These are phyloP conservation scores for Callocephalon fimbriatum DNA, from an alignment of 2,113 vertebrate species.

Conservation along the genomic window DNA sequence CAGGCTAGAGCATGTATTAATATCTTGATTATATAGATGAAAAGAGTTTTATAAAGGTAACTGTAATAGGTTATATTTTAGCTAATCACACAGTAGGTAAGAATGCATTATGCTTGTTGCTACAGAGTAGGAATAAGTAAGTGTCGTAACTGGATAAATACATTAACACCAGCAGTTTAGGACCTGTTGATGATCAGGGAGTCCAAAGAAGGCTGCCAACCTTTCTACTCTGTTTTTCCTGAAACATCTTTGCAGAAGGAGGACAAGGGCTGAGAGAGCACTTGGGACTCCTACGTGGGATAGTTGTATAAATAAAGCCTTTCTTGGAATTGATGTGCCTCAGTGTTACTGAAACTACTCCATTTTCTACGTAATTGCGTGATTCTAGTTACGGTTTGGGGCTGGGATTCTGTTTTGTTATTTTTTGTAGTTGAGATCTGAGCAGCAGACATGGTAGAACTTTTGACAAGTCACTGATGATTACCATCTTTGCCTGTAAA, in stretches of 20 bases:
- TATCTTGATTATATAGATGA: not conserved
- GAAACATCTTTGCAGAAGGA: not conserved
- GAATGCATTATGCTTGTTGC: not conserved
- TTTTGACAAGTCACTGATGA: not conserved
- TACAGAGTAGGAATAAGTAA: not conserved
- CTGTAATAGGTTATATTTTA: not conserved
- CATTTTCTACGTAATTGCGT: fast-evolving
- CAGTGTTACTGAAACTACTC: not conserved
- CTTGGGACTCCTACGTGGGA: not conserved
- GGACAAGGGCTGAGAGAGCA: not conserved
- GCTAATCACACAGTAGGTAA: not conserved
- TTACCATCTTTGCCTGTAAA: not conserved
- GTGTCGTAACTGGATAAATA: not conserved
- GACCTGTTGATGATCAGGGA: not conserved
- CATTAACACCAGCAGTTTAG: not conserved
- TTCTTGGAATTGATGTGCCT: not conserved
- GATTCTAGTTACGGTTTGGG: not conserved
- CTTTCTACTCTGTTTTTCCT: not conserved
- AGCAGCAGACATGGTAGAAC: not conserved
- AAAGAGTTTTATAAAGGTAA: not conserved
- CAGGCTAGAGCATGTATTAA: not conserved
- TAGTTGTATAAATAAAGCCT: not conserved
- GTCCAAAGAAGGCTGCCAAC: not conserved
- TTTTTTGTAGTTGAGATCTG: not conserved
- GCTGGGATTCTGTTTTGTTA: not conserved